These are phyloP conservation scores for Zaprionus ornatus DNA, from an alignment of 1,140 invertebrate species.

Conservation along the genomic window DNA sequence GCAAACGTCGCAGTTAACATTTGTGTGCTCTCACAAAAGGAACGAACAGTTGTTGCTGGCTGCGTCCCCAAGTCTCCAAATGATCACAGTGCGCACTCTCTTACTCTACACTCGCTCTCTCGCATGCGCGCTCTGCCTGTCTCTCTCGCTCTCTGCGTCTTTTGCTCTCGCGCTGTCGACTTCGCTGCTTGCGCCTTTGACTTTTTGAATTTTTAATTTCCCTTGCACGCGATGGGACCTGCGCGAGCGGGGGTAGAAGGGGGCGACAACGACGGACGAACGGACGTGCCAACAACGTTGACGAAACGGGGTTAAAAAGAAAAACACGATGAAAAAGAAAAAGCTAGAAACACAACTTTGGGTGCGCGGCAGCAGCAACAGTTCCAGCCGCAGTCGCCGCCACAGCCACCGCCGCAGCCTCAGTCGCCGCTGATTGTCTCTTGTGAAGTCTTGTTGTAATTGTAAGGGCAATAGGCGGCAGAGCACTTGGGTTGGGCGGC, in stretches of 20 bases:
- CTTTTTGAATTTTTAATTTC: conserved; percentile 82
- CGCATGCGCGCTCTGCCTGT: not conserved
- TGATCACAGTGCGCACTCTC: conserved; percentile 21
- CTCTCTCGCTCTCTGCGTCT: conserved; percentile 13
- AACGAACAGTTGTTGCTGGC: conserved; percentile 56
- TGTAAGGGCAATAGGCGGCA: conserved; percentile 72
- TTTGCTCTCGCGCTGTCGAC: conserved; percentile 9
- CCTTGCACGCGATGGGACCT: conserved; percentile 67
- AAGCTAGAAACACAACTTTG: conserved; percentile 67
- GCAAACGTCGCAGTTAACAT: conserved; percentile 35
- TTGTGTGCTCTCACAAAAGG: conserved; percentile 60
- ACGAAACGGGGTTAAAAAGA: conserved; percentile 81
- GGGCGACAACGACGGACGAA: conserved; percentile 17
- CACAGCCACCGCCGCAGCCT: not conserved
- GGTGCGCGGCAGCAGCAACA: conserved; percentile 48
- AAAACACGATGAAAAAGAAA: conserved; percentile 80
- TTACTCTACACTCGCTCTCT: conserved; percentile 34
- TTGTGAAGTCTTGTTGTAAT: conserved; percentile 35
- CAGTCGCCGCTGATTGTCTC: conserved; percentile 53
- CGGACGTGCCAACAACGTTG: conserved; percentile 59
- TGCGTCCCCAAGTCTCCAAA: conserved; percentile 66
- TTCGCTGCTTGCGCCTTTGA: conserved; percentile 74
- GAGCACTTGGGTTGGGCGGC: conserved; percentile 66
- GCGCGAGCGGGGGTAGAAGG: not conserved
- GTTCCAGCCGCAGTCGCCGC: not conserved